Conservation (phyloP, 2,797 vertebrate genomes). For the Liparis tanakae region DNA sequence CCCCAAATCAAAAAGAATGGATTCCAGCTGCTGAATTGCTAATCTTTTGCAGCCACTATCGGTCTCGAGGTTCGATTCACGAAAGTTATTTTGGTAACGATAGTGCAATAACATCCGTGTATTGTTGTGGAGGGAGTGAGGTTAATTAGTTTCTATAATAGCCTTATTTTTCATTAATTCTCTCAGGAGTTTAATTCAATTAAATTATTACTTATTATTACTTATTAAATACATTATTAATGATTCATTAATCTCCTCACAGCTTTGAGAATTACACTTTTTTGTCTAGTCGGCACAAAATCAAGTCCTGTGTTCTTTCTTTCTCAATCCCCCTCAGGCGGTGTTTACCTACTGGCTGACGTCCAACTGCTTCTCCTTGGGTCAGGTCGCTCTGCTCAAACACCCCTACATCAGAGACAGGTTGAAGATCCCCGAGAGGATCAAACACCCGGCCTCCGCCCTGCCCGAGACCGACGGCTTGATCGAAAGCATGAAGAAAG, state of each 20-base stretch:
- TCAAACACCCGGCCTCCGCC: conserved; percentile 73
- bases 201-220: too few species aligned
- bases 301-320: background rate
- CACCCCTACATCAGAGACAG: conserved; percentile 80
- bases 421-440: conserved; percentile 83
- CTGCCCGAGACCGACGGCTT: conserved; percentile 82
- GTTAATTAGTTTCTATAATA: too few species aligned
- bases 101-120: too few species aligned
- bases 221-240: too few species aligned
- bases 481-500: conserved; percentile 82
- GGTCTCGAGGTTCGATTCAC: background rate
- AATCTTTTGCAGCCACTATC: background rate
- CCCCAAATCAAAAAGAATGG: background rate
- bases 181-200: background rate
- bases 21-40: background rate
- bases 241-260: background rate
- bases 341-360: conserved; percentile 92
- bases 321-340: conserved; percentile 73
- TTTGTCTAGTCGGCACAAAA: background rate
- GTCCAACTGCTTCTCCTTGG: conserved; percentile 89
- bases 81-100: background rate
- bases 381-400: conserved; percentile 86
- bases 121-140: too few species aligned
- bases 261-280: background rate
- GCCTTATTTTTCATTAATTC: too few species aligned